Conservation (phyloP, 2,797 vertebrate genomes). For the Phoebastria nigripes region DNA sequence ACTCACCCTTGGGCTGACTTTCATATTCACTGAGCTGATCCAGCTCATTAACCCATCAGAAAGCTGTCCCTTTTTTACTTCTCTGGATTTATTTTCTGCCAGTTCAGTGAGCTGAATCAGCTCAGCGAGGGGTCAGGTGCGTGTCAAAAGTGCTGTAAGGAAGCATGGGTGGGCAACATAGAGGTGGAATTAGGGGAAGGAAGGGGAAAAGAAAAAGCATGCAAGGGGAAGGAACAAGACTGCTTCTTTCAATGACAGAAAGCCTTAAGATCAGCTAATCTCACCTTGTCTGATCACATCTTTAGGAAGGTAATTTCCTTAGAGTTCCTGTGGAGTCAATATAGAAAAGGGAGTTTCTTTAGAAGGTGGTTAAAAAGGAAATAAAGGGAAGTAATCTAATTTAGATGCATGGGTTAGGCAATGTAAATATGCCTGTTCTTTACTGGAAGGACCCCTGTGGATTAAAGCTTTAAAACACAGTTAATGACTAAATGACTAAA, state of each 20-base stretch:
- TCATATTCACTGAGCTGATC: conserved; percentile 3
- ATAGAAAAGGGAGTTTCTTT: neutral
- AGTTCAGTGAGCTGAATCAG: conserved; percentile 3
- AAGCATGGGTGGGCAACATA: neutral
- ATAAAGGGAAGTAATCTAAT: neutral
- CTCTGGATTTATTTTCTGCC: conserved; percentile 18
- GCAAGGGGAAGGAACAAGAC: neutral
- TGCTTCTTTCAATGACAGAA: neutral
- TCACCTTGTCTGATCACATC: neutral
- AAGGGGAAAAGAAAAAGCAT: neutral
- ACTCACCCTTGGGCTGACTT: conserved; percentile 30
- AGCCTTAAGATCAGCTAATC: neutral
- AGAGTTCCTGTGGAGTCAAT: neutral
- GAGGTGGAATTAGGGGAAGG: neutral
- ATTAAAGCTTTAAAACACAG: neutral
- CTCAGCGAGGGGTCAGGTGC: neutral
- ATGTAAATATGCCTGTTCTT: neutral
- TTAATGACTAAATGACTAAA: neutral
- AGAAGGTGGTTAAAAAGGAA: neutral
- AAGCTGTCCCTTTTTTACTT: neutral
- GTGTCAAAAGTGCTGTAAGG: neutral
- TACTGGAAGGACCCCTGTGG: neutral
- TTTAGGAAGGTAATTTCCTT: neutral
- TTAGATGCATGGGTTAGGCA: neutral
- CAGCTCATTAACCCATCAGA: conserved; percentile 35